Percentiles rank a stretch among this genome's conserved stretches.
Evolutionary conservation across 2,113 vertebrate genomes (phyloP).

Genomic region (Panurus biarmicus): DNA sequence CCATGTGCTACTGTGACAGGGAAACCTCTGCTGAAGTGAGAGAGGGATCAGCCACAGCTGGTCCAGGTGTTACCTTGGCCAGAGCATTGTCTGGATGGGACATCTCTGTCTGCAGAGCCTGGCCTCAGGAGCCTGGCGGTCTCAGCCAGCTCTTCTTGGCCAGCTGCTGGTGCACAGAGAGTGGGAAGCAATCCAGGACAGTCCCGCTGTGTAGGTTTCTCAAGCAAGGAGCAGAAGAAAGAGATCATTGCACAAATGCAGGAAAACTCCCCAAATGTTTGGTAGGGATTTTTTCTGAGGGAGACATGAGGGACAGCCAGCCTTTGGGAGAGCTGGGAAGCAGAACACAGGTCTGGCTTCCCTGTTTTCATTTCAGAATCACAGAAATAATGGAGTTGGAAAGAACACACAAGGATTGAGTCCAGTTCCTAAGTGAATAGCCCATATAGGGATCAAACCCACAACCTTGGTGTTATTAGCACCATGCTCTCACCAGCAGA

Average conservation of each 20-base stretch:
- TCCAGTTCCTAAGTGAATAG: neutral
- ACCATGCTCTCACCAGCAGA: neutral
- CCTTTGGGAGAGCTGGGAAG: neutral
- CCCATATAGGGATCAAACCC: neutral
- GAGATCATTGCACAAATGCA: neutral
- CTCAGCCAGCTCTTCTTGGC: neutral
- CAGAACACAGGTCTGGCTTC: neutral
- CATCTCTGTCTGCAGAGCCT: neutral
- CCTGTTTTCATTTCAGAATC: neutral
- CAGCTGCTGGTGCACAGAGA: neutral
- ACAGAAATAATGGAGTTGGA: neutral
- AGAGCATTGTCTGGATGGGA: neutral
- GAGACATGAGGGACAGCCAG: fast-evolving
- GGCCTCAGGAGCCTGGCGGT: neutral
- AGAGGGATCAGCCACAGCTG: neutral
- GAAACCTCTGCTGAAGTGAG: neutral
- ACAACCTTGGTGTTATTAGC: neutral
- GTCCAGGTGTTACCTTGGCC: neutral
- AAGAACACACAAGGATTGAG: neutral
- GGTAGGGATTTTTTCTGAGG: neutral
- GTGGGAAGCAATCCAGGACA: neutral
- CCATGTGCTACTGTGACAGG: neutral
- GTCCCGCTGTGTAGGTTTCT: neutral
- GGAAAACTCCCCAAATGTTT: neutral
- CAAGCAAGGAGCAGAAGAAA: neutral